A percentile compares a stretch with the other conserved stretches of the same genome.
phyloP scores from a whole-genome alignment of 2,113 vertebrate species.

The Porphyrio hochstetteri region DNA sequence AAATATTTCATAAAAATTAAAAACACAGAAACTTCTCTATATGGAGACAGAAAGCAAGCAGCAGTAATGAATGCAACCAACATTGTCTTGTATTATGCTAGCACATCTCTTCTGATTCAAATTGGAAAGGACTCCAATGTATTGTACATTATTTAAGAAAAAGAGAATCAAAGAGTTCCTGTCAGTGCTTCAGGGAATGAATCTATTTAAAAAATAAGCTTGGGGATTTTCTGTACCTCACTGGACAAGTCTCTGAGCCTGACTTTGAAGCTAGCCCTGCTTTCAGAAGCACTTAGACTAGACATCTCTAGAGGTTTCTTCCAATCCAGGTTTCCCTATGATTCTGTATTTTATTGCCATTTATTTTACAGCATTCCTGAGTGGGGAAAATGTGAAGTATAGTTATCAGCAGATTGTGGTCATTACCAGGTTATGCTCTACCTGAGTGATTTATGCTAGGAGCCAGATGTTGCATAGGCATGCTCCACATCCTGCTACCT shows the following conservation, averaged over 20 bases:
- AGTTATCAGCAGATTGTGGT: neutral
- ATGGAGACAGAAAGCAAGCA: neutral
- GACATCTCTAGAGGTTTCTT: neutral
- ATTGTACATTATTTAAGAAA: neutral
- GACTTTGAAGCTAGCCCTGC: neutral
- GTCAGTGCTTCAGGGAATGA: neutral
- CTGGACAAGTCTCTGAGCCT: neutral
- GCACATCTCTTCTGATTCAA: neutral
- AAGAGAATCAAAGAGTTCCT: neutral
- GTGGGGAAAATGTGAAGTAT: neutral
- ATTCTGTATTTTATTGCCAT: neutral
- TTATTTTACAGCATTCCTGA: neutral
- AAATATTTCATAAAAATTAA: neutral
- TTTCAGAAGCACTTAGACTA: neutral
- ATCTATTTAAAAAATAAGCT: neutral
- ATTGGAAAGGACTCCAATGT: neutral
- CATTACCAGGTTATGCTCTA: neutral
- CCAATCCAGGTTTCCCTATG: neutral
- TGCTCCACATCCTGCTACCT: neutral
- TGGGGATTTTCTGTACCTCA: neutral
- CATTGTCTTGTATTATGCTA: neutral
- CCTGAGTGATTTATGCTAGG: neutral
- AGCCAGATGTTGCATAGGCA: neutral
- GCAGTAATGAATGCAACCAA: neutral
- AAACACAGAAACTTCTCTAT: neutral